Evolutionary conservation across 2,113 vertebrate species (phyloP), one percentile per base, ranked within the genome.

Genomic region (Gadus chalcogrammus): DNA sequence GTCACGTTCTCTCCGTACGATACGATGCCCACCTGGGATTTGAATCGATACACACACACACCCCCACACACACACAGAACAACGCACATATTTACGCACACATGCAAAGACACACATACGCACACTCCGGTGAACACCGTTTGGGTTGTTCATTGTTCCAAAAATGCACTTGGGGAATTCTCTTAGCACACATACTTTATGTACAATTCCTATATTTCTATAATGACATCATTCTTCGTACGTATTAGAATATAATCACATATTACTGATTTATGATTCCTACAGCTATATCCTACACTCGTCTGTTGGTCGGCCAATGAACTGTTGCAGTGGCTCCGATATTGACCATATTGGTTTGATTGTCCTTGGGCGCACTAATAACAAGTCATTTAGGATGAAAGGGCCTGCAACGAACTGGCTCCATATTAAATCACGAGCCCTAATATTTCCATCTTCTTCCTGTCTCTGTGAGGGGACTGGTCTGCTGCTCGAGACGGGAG

Each of bases 1-100:
- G 92, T 94, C 27, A 98, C 95, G 0, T 88, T 89, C 82, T 94
- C 86, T 24, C 96, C 96, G 0, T 99, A 99, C 2, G 98, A 97
- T 82, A 99, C 95, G 48, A 99, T 94, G 72, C 95, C 96, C 82
- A 98, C 96, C 97, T 99, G 85, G 70, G 22, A 69, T 48, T 48
- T 9, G 42, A 13, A 48, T 48, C 42, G 42, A 48, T 15, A 61
- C 18, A 52, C 38, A 16, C 31, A 31, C 1, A 31, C 35, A 59
- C 6, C 56, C 52, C 81, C 70, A 83, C 69, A 72, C 5, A 20
- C 24, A 35, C 35, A 63, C 24, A 2, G 78, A 4, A 70, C 11
- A 84, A 17, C 22, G 22, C 22, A 72, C 59, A 69, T 17, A 67
- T 64, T 67, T 8, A 72, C 18, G 73, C 64, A 69, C 71, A 61